Base-by-base conservation (phyloP, 2,888 invertebrate genomes). In the Alitta virens region DNA sequence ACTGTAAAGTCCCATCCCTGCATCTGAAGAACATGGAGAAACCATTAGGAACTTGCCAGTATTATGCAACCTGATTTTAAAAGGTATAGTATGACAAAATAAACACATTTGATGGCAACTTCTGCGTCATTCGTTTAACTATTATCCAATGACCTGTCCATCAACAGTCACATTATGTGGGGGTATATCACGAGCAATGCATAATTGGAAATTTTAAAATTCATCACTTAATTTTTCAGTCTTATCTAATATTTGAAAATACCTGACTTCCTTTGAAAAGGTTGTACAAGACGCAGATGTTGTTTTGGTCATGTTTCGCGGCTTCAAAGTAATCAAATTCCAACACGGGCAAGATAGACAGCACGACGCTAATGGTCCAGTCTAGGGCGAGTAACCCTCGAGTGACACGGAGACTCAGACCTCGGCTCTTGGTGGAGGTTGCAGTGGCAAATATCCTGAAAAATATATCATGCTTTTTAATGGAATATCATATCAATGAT, bases 321-420 rank as follows among this genome's bases (percentile, higher is more conserved):
- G 46, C n/a, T 16, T 51, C 56, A 26, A 62, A 62, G 26, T 49
- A 62, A 23, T 14, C 16, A 55, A 62, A 62, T 49, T 57, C 62
- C 38, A 62, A 38, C 5, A 62, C 50, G 21, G 62, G 62, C 5
- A 57, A 12, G 9, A 50, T 56, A 18, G 56, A 56, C 2, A 57
- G 5, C 1, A 62, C n/a, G 16, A 56, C 38, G 5, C 33, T 18
- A 3, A 50, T 21, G 5, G 62, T 62, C 62, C 62, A 62, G 2
- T 50, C 56, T 7, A 56, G 50, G n/a, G 62, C 62, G 23, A 62
- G 56, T 7, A 62, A 26, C 14, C 49, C 62, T 40, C 46, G 46
- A 16, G 46, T 46, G 7, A 7, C 5, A 12, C 46, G n/a, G 18
- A 46, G n/a, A 21, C 46, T n/a, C n/a, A 46, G 7, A 46, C 46